Percentiles rank a stretch among this genome's conserved stretches.
These are phyloP conservation scores for Volucella inanis DNA, from an alignment of 2,888 invertebrate species.

Conservation along the genomic window DNA sequence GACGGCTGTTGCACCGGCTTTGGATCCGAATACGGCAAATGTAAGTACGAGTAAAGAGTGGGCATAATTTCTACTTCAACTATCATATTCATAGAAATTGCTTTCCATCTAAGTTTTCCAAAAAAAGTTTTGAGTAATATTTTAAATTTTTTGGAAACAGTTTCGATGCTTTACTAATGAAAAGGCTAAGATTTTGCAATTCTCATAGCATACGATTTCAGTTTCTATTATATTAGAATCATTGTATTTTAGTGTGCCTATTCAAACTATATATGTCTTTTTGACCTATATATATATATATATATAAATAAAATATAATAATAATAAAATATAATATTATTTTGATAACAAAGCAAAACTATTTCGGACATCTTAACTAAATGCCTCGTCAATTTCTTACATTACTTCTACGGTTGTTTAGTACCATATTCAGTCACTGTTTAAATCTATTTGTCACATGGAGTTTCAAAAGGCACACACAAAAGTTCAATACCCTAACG, in stretches of 20 bases:
- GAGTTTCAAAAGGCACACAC: too few relatives aligned
- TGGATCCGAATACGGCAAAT: constrained; percentile 84
- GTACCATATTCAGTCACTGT: too few relatives aligned
- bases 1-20: constrained; percentile 79
- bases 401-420: too few relatives aligned
- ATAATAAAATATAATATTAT: too few relatives aligned
- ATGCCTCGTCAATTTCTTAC: too few relatives aligned
- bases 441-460: too few relatives aligned
- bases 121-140: not conserved
- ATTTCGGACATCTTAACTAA: too few relatives aligned
- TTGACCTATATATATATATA: too few relatives aligned
- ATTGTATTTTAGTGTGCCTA: not conserved
- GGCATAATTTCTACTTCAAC: not conserved
- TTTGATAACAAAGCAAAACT: too few relatives aligned
- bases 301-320: too few relatives aligned
- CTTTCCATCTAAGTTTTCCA: constrained; percentile 21
- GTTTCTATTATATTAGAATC: not conserved
- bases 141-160: not conserved
- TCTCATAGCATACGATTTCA: not conserved
- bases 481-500: too few relatives aligned
- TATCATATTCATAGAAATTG: constrained; percentile 22
- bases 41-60: constrained; percentile 81
- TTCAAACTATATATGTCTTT: not conserved
- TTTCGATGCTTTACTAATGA: constrained; percentile 21
- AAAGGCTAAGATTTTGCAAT: constrained; percentile 3